Evolutionary conservation across 2,113 vertebrate species (phyloP), one percentile per base, ranked within the genome.

Genomic region (Tichodroma muraria): DNA sequence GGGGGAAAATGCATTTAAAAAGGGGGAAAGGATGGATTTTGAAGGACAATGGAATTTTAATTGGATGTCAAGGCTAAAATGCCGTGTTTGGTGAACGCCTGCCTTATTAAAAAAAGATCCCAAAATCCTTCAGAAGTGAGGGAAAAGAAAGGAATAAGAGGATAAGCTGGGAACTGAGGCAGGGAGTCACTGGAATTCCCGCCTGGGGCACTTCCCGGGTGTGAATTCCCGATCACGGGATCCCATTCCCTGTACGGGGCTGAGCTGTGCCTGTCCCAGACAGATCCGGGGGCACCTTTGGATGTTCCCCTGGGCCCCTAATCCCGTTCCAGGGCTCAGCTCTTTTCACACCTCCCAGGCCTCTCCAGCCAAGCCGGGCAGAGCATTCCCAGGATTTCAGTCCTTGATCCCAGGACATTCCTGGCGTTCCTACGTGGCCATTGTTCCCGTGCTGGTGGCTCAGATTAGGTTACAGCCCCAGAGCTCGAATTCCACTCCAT

Each of bases 311-410:
- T 40, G 40, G 40, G 13, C 40, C 2, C 1, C 8, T 3, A 8
- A 44, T 19, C 49, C 1, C 0, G 16, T 20, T 17, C 40, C 2
- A 0, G 35, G 15, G 10, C 35, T 71, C 71, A n/a, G n/a, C n/a
- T n/a, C 71, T 53, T 66, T 14, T 33, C 59, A 28, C 59, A 17
- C 44, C 80, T 85, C 40, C 0, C 3, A 8, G 61, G 31, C 15
- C 65, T 5, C 54, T 71, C 45, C 40, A 42, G 37, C 50, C 24
- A 5, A 20, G 44, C 8, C 3, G 3, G 40, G 10, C 8, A 1
- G 27, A 87, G 18, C 23, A 23, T 75, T 49, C 47, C 33, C 60
- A 11, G 61, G 42, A 28, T 75, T 64, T 52, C 15, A 10, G 63
- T 31, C 60, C 65, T 37, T 47, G 44, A 76, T 40, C 49, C 53